Evolutionary conservation across 2,113 vertebrate species (phyloP).

Genomic region (human): GRCh38 chr1:40951001-40951500

Average conservation of each 20-base stretch:
- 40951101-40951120: neutral
- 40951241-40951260: constrained; percentile 60
- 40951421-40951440: no score
- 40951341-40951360: no score
- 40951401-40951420: no score
- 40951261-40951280: constrained; percentile 61
- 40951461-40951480: no score
- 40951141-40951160: neutral
- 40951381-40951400: no score
- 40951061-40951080: neutral
- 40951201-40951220: constrained; percentile 48
- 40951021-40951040: neutral
- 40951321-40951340: no score
- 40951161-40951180: constrained; percentile 60
- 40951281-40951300: constrained; percentile 33
- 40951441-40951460: no score
- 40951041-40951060: neutral
- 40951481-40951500: no score
- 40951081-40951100: neutral
- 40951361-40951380: no score
- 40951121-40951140: neutral
- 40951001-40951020: neutral
- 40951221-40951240: constrained; percentile 5
- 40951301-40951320: constrained; percentile 10
- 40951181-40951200: constrained; percentile 55